Base-by-base conservation (phyloP, 2,888 invertebrate species). In the Galerucella pusilla region DNA sequence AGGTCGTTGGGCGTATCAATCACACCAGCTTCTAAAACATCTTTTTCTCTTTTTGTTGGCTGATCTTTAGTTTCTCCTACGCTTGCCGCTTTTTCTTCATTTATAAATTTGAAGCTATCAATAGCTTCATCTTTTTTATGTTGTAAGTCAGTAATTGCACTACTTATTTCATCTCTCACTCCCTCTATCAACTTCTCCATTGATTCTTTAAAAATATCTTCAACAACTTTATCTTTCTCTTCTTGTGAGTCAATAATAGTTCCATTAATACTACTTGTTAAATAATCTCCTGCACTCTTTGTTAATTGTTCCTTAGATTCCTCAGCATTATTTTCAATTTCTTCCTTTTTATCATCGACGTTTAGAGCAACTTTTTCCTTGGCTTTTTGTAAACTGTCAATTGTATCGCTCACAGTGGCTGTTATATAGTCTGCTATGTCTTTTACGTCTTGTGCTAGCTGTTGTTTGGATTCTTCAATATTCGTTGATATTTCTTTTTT, bases 371-470 rank as follows among this genome's bases (percentile, higher is more conserved):
- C 14, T n/a, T n/a, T 7, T n/a, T 52, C 52, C n/a, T 14, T 52
- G 0, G 5, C n/a, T n/a, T 14, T n/a, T 14, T 52, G 14, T 14
- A n/a, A 52, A n/a, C 52, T n/a, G n/a, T 4, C n/a, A 6, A 52
- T n/a, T 49, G 52, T n/a, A 28, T 60, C 28, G 4, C 57, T 63
- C 52, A 61, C 52, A n/a, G 46, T 35, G 46, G 10, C n/a, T 73
- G 59, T 49, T 12, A 57, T 14, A 45, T 49, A 14, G 14, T 67
- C 57, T 68, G 68, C 61, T 14, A 20, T 11, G 12, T n/a, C 54
- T 70, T 74, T 64, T 59, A 28, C 35, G 3, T 54, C 68, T 10
- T 69, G 42, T 64, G 7, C 42, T 63, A 68, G 35, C 16, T 73
- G 28, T 46, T 60, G 60, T 54, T 60, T 25, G 11, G 57, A 20